A percentile compares a stretch with the other conserved stretches of the same genome.
Conservation (phyloP, 1,140 invertebrate genomes). For the Temnothorax curvispinosus region DNA sequence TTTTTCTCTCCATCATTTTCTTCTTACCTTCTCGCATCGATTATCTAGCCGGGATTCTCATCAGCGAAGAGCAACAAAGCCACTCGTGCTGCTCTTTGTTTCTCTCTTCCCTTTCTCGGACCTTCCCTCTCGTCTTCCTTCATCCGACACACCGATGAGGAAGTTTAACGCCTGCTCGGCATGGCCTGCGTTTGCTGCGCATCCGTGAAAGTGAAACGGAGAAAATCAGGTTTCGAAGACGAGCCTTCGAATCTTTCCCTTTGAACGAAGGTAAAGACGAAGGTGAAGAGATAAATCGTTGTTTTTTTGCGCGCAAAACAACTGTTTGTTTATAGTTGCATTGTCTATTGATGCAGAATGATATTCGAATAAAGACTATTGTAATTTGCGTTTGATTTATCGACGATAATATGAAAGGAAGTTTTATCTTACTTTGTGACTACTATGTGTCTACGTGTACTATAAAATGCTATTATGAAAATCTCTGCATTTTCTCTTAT, state of each 20-base stretch:
- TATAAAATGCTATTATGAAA: not conserved
- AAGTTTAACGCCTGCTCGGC: constrained; percentile 63
- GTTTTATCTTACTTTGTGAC: not conserved
- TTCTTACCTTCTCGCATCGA: not conserved
- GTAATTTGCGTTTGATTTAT: not conserved
- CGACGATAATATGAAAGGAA: not conserved
- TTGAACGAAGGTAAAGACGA: constrained; percentile 30
- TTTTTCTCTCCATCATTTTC: not conserved
- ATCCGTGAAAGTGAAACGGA: constrained; percentile 77
- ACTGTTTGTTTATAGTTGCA: not conserved
- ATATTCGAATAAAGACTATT: constrained; percentile 3
- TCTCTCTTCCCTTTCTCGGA: constrained; percentile 53
- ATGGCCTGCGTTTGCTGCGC: constrained; percentile 62
- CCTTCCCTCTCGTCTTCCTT: constrained; percentile 60
- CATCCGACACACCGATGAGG: constrained; percentile 47
- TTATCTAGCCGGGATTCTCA: not conserved
- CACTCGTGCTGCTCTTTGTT: constrained; percentile 8
- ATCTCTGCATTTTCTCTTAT: not conserved
- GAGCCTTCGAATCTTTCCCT: constrained; percentile 69
- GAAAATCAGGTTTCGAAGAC: constrained; percentile 78
- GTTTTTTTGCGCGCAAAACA: constrained; percentile 32
- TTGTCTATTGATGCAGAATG: not conserved
- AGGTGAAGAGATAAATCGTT: constrained; percentile 56
- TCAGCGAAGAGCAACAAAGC: constrained; percentile 22
- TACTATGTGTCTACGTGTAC: not conserved